Conservation (phyloP, 2,113 vertebrate genomes). For the Varanus salvator region DNA sequence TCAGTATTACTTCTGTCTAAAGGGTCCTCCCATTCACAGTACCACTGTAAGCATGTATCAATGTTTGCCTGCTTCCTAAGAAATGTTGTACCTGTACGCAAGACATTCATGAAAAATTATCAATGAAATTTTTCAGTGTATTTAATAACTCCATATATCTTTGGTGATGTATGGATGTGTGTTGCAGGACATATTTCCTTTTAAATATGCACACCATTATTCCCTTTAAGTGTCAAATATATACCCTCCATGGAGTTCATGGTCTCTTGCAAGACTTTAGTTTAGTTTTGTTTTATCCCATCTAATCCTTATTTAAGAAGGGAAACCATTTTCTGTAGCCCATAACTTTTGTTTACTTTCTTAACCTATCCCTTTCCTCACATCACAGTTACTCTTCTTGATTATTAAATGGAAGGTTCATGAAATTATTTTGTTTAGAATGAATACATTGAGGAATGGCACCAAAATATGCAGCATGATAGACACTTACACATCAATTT, state of each 20-base stretch:
- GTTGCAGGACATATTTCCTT: no score
- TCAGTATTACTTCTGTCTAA: slow-evolving; percentile 24
- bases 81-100: slow-evolving; percentile 13
- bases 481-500: background rate
- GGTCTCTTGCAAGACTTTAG: background rate
- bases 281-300: no score
- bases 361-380: background rate
- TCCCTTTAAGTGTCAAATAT: background rate
- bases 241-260: background rate
- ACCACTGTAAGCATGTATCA: slow-evolving; percentile 52
- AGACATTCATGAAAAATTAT: background rate
- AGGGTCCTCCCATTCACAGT: slow-evolving; percentile 39
- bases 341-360: background rate
- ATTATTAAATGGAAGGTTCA: background rate
- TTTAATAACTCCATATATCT: background rate
- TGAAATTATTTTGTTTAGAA: background rate
- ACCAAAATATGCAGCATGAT: background rate
- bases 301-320: background rate
- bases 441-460: background rate
- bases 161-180: background rate
- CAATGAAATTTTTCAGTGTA: background rate
- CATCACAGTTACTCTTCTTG: background rate
- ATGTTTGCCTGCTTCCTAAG: slow-evolving; percentile 13
- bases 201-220: no score
- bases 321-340: background rate